A percentile compares a stretch with the other conserved stretches of the same genome.
Evolutionary conservation across 2,797 vertebrate species (phyloP).

Genomic region (Sternarchorhynchus goeldii): DNA sequence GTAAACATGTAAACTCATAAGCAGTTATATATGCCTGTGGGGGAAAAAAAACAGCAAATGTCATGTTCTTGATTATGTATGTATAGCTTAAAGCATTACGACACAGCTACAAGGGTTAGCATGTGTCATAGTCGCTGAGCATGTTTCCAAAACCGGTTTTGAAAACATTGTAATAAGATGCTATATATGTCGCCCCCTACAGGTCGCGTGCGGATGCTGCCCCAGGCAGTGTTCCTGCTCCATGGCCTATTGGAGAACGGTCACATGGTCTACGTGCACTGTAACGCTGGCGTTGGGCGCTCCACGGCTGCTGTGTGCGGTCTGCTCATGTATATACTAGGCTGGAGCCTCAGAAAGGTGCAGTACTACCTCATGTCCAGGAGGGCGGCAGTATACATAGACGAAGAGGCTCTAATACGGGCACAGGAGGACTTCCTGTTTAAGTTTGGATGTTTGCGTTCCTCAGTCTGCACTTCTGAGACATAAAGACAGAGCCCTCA

Average conservation of each 20-base stretch:
- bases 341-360: constrained; percentile 89
- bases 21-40: too few species aligned
- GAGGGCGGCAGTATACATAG: constrained; percentile 90
- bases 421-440: constrained; percentile 85
- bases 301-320: constrained; percentile 90
- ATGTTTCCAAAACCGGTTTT: not conserved
- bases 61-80: too few species aligned
- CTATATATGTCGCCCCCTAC: constrained; percentile 31
- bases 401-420: constrained; percentile 85
- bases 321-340: constrained; percentile 88
- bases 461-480: constrained; percentile 56
- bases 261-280: constrained; percentile 93
- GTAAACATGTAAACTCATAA: too few species aligned
- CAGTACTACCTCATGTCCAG: constrained; percentile 87
- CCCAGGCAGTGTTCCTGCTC: constrained; percentile 92
- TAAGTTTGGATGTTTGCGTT: constrained; percentile 80
- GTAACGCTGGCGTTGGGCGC: constrained; percentile 93
- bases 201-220: constrained; percentile 92
- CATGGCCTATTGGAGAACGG: constrained; percentile 89
- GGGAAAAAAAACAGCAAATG: too few species aligned
- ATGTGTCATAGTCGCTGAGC: too few species aligned
- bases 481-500: constrained; percentile 1
- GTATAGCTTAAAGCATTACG: too few species aligned
- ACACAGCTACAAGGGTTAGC: too few species aligned
- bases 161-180: not conserved